Evolutionary conservation across 2,113 vertebrate genomes (phyloP), one percentile per base, ranked within the genome.

Genomic region (Scomber scombrus): DNA sequence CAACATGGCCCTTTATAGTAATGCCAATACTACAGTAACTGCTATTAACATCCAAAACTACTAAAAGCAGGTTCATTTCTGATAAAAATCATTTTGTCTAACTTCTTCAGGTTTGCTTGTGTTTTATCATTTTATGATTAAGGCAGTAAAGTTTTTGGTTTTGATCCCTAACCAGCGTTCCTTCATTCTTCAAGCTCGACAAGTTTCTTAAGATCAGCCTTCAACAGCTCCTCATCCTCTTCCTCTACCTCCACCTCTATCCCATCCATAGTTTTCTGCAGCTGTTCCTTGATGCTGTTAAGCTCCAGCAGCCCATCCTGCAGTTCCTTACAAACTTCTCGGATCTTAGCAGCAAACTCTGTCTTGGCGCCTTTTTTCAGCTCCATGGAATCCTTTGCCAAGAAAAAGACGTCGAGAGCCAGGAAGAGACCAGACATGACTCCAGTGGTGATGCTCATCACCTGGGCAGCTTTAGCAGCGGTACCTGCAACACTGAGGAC

Each of bases 381-480:
- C 64, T 95, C 94, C 46, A 89, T 69, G 0, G 94, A 94, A 57
- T 95, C 95, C 73, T 93, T 95, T 1, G 94, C 94, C 57, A 95
- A 88, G 85, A 95, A 95, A 51, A 95, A 94, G 64, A 95, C 51
- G 5, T 96, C 95, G 0, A 96, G 94, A 0, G 92, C 94, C 51
- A 96, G 87, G 86, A 95, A 95, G 79, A 95, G 93, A 0, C 91
- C 92, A 0, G 95, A 94, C 93, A 96, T 94, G 1, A 95, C 88
- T 0, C 93, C 93, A 0, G 91, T 93, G 75, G 94, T 91, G 11
- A 93, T 4, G 12, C 92, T 95, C 77, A 95, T 89, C 49, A 88
- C 94, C 87, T 94, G 94, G 2, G 77, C 88, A 0, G 93, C 93
- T 74, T 91, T 93, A 1, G 93, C 92, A 0, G 94, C 93, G 0